Base-by-base conservation (phyloP, 2,888 invertebrate species). In the Ennomos fuscantarius region DNA sequence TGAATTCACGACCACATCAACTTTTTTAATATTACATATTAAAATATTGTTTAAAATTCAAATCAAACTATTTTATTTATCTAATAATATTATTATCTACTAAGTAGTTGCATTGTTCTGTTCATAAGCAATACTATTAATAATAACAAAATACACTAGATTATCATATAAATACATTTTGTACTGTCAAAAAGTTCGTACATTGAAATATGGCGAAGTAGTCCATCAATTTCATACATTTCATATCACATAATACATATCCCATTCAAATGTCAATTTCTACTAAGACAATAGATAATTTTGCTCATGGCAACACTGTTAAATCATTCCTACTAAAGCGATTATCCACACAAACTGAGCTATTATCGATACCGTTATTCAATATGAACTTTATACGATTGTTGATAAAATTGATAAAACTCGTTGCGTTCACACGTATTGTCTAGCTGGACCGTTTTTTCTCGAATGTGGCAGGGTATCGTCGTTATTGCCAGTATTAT, bases 401-500 rank as follows among this genome's bases (percentile, higher is more conserved):
- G 49, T 34, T 24, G 0, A 32, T 56, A 56, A 40, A 53, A 41
- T 60, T 9, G 52, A 45, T 47, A n/a, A n/a, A n/a, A n/a, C n/a
- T n/a, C n/a, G 31, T 49, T 56, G 42, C 34, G 48, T 67, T 86
- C 79, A 91, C 70, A 91, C 89, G 58, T 91, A 91, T 60, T 90
- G 91, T 49, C 90, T 49, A 1, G 82, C 66, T 2, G 89, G 83
- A 0, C 86, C 87, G 60, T 89, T 90, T 69, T 92, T 92, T 62
- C 89, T 84, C 34, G 89, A 76, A 60, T 87, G 87, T 33, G 89
- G 81, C 47, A 89, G 58, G 8, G 86, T 83, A 50, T 87, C 89
- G 37, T 90, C 91, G 46, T 85, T 86, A 61, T 79, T 84, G 0
- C 86, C 86, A 43, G 86, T 83, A 66, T 87, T 95, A 86, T 95